These are phyloP conservation scores for Clupea harengus DNA, from an alignment of 2,113 vertebrate genomes.

Conservation along the genomic window DNA sequence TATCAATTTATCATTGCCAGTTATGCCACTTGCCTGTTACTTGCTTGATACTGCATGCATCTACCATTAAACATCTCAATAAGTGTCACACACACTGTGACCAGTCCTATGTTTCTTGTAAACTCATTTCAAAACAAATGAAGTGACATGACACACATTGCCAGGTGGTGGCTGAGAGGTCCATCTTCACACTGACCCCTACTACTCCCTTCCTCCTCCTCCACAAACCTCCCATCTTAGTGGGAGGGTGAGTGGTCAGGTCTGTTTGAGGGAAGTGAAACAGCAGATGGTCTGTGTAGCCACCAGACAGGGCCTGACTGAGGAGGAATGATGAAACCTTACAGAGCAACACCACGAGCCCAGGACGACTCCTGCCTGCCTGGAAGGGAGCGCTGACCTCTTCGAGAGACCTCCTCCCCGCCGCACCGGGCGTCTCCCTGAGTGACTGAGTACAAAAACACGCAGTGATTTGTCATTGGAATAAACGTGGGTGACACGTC, in stretches of 20 bases:
- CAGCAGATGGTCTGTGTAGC: slow-evolving; percentile 25
- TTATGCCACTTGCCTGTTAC: slow-evolving; percentile 33
- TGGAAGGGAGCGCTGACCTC: neutral
- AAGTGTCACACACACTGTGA: neutral
- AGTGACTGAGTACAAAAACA: slow-evolving; percentile 15
- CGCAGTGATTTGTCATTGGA: slow-evolving; percentile 16
- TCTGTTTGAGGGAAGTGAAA: slow-evolving; percentile 7
- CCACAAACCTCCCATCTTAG: neutral
- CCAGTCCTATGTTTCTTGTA: neutral
- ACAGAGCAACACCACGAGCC: slow-evolving; percentile 19
- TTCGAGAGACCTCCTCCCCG: neutral
- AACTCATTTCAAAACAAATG: neutral
- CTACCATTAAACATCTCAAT: neutral
- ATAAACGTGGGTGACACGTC: slow-evolving; percentile 11
- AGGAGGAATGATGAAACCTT: slow-evolving; percentile 17
- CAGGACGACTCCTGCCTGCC: neutral
- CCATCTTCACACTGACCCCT: neutral
- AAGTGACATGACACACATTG: neutral
- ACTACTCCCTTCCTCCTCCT: neutral
- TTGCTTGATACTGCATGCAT: slow-evolving; percentile 21
- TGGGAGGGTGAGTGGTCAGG: neutral
- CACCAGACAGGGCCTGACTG: slow-evolving; percentile 16
- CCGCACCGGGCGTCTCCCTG: neutral
- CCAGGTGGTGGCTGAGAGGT: neutral
- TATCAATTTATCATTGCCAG: slow-evolving; percentile 49